A percentile compares a stretch with the other conserved stretches of the same genome.
Evolutionary conservation across 2,113 vertebrate genomes (phyloP).

Genomic region (Peromyscus leucopus): DNA sequence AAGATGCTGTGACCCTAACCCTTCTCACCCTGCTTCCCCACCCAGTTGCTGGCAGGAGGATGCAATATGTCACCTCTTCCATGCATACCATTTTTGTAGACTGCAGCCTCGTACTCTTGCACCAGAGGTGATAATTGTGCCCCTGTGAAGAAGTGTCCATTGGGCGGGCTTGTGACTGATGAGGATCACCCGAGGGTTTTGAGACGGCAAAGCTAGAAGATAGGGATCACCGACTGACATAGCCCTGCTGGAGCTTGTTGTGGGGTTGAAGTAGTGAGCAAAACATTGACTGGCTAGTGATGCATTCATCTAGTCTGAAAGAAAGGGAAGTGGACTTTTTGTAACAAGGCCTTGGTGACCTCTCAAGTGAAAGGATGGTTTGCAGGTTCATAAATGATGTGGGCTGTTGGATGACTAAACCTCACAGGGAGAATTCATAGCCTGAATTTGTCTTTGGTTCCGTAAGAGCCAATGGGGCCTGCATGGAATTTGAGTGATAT

Average conservation of each 20-base stretch:
- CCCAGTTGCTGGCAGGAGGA: not conserved
- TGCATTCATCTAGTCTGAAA: not conserved
- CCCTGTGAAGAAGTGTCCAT: not conserved
- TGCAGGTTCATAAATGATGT: not conserved
- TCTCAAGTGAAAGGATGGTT: not conserved
- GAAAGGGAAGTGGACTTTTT: not conserved
- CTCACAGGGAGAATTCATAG: not conserved
- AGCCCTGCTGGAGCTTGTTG: not conserved
- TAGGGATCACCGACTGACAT: accelerated
- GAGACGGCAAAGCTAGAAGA: not conserved
- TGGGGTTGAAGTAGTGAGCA: not conserved
- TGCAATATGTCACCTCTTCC: accelerated
- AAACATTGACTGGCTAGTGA: not conserved
- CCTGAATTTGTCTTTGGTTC: not conserved
- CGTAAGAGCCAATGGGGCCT: not conserved
- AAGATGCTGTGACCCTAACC: not conserved
- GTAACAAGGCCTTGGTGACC: not conserved
- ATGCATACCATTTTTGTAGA: not conserved
- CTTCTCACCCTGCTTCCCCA: accelerated
- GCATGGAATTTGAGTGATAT: not conserved
- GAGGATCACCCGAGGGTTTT: not conserved
- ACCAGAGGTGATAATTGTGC: not conserved
- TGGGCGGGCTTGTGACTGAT: not conserved
- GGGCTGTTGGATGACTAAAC: not conserved
- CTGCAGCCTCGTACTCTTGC: not conserved